Conservation (phyloP, 2,113 vertebrate genomes). For the Lagopus muta region DNA sequence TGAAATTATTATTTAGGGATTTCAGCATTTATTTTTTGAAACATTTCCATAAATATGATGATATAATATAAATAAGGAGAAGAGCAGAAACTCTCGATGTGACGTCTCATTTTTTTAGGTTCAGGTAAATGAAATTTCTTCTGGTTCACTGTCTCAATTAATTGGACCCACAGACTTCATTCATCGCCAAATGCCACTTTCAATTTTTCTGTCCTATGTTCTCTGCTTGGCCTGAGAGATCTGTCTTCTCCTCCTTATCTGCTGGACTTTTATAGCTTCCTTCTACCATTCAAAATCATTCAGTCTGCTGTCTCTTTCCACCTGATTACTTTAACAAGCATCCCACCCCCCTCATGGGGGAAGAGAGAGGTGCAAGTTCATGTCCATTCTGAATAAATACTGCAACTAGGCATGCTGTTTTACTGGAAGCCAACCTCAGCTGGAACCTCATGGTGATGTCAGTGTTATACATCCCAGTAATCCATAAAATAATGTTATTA, state of each 20-base stretch:
- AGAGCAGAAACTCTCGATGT: background rate
- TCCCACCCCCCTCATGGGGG: background rate
- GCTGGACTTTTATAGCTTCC: background rate
- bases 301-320: background rate
- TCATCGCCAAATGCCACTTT: constrained; percentile 20
- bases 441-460: background rate
- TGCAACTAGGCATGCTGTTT: background rate
- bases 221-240: background rate
- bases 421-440: background rate
- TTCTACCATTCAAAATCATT: background rate
- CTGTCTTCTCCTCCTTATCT: background rate
- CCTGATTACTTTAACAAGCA: constrained; percentile 26
- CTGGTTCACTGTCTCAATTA: constrained; percentile 23
- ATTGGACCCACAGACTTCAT: constrained; percentile 22
- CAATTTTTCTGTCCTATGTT: background rate
- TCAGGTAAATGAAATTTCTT: constrained; percentile 58
- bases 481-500: background rate
- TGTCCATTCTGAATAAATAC: background rate
- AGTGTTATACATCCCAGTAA: background rate
- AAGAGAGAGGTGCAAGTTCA: background rate
- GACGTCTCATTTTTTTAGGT: background rate
- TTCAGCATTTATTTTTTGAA: background rate
- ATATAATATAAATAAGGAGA: background rate
- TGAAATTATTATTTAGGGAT: background rate
- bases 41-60: background rate